phyloP scores from a whole-genome alignment of 2,888 invertebrate genomes.

The Tiphia femorata region DNA sequence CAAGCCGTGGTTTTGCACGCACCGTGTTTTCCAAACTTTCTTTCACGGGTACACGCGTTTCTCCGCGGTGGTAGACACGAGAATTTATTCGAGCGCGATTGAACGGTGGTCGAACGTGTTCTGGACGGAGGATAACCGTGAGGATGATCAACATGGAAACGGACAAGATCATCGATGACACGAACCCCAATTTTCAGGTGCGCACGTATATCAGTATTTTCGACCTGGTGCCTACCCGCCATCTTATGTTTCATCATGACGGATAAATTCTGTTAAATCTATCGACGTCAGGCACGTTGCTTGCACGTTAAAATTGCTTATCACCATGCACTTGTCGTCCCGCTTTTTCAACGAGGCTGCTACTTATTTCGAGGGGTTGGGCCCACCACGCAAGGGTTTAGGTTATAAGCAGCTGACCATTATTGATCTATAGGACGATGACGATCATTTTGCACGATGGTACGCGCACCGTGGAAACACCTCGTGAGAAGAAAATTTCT shows the following conservation, averaged over 20 bases:
- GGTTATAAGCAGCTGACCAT: too few relatives aligned
- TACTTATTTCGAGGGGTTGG: too few relatives aligned
- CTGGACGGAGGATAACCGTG: too few relatives aligned
- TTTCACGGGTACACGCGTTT: constrained; percentile 9
- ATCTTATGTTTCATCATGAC: constrained; percentile 52
- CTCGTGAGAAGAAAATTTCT: too few relatives aligned
- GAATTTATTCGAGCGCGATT: background rate
- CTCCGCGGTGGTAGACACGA: background rate
- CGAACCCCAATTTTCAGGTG: constrained; percentile 78
- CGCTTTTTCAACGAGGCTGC: too few relatives aligned
- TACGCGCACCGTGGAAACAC: too few relatives aligned
- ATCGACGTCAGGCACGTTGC: constrained; percentile 5
- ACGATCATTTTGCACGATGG: too few relatives aligned
- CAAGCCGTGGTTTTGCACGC: constrained; percentile 28
- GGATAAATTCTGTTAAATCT: too few relatives aligned
- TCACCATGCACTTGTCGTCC: too few relatives aligned
- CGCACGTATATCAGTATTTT: constrained; percentile 49
- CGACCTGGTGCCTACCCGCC: constrained; percentile 47
- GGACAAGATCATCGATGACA: constrained; percentile 89
- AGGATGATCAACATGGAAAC: constrained; percentile 90
- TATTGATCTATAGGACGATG: too few relatives aligned
- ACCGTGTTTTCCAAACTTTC: constrained; percentile 31
- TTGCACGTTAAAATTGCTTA: constrained; percentile 1
- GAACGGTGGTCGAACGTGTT: constrained; percentile 17
- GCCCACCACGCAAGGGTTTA: too few relatives aligned